Base-by-base conservation (phyloP, 2,113 vertebrate species). In the Halcyon senegalensis region DNA sequence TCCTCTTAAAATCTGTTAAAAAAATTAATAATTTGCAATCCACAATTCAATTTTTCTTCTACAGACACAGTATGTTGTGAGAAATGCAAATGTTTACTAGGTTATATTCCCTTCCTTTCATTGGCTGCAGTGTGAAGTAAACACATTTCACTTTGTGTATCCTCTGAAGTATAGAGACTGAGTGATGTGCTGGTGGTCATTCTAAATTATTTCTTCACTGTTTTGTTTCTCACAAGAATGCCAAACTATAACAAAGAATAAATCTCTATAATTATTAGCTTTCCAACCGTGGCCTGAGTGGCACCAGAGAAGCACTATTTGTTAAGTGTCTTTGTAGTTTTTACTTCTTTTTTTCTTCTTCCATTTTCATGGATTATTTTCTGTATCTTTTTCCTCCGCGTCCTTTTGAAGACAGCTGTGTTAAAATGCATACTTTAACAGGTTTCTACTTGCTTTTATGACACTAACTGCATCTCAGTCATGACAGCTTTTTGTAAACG, bases 401-500 rank as follows among this genome's bases (percentile, higher is more conserved):
- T 37, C 84, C 4, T 92, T 94, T 96, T 95, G 82, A 88, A 81
- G 63, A 76, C 70, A 86, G 15, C 51, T 96, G 30, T 74, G 41
- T 66, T 83, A 91, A 95, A 55, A 74, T 60, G 46, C 66, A 37
- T 75, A 93, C 94, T 59, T 89, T 87, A 92, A 89, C 97, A 96
- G 73, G 94, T 93, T 93, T 27, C 58, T 92, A 55, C 92, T 84
- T 97, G 96, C 90, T 94, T 95, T 66, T 48, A 50, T 86, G 68
- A 25, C 37, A 84, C 16, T 93, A 77, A 80, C 30, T 79, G 25
- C 79, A 75, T 97, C 87, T 97, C 94, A 96, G 55, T 85, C 58
- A 87, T 43, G 64, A 62, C 30, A 81, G 56, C 19, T 93, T 80
- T 89, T 70, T 64, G 41, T 35, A 90, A 39, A 68, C 35, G 62